phyloP scores from a whole-genome alignment of 2,888 invertebrate genomes.

The Agonopterix alstromeriana region DNA sequence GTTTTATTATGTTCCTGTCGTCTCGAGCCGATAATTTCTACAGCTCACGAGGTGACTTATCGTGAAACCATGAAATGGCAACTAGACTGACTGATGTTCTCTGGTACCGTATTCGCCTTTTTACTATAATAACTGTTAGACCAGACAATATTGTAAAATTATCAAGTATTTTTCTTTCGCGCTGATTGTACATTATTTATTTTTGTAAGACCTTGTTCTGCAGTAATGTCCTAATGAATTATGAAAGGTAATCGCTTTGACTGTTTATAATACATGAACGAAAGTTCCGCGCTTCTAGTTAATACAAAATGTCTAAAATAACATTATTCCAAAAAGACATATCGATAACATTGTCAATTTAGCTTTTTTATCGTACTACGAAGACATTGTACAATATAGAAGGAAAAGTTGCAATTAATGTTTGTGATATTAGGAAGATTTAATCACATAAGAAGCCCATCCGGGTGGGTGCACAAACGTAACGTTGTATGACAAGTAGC shows the following conservation, averaged over 20 bases:
- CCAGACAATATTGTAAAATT: slow-evolving; percentile 6
- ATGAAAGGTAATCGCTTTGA: slow-evolving; percentile 13
- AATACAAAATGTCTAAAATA: slow-evolving; percentile 14
- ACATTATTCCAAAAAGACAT: slow-evolving; percentile 46
- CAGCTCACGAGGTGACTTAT: too few relatives aligned
- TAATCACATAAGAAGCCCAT: slow-evolving; percentile 19
- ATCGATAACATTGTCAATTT: slow-evolving; percentile 45
- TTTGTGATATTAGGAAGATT: slow-evolving; percentile 68
- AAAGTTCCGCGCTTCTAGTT: slow-evolving; percentile 2
- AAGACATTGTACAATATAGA: slow-evolving; percentile 38
- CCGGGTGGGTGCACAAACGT: slow-evolving; percentile 50
- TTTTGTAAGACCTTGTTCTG: slow-evolving; percentile 45
- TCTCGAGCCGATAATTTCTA: too few relatives aligned
- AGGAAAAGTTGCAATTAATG: slow-evolving; percentile 50
- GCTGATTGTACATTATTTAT: slow-evolving; percentile 55
- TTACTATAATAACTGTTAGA: not conserved
- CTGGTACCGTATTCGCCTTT: not conserved
- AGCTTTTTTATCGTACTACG: slow-evolving; percentile 36
- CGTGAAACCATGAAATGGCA: not conserved
- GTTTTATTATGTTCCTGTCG: not conserved
- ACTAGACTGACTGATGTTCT: not conserved
- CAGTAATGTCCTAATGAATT: slow-evolving; percentile 27
- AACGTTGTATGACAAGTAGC: slow-evolving; percentile 55
- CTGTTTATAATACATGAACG: slow-evolving; percentile 3
- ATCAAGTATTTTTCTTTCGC: slow-evolving; percentile 32